These are phyloP conservation scores for Entomobrya multifasciata DNA, from an alignment of 2,888 invertebrate genomes.

Conservation along the genomic window DNA sequence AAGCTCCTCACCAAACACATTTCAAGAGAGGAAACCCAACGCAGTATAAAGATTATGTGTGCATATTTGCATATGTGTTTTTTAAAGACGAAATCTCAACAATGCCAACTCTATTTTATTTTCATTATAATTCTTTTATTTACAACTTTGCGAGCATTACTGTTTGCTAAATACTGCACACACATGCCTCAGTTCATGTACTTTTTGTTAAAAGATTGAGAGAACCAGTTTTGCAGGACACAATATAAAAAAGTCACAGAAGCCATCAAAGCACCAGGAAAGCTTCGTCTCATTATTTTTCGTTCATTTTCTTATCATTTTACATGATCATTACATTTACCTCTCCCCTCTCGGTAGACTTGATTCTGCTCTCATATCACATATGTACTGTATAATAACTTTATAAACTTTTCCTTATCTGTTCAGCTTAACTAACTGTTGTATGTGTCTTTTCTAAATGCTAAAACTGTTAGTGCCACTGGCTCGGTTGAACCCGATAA, in stretches of 20 bases:
- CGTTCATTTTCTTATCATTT: slow-evolving; percentile 16
- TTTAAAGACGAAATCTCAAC: slow-evolving; percentile 14
- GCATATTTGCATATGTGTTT: no score
- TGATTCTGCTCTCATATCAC: background rate
- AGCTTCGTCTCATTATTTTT: background rate
- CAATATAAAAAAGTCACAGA: slow-evolving; percentile 58
- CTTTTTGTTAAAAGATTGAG: background rate
- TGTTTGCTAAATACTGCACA: no score
- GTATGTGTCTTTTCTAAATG: background rate
- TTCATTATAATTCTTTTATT: background rate
- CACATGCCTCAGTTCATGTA: background rate
- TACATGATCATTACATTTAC: background rate
- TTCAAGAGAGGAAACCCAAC: no score
- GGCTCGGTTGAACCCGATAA: no score
- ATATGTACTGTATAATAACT: background rate
- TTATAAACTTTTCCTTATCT: slow-evolving; percentile 29
- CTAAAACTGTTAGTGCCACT: slow-evolving; percentile 10
- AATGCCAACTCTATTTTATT: slow-evolving; percentile 32
- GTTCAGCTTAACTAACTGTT: slow-evolving; percentile 28
- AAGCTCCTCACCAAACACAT: no score
- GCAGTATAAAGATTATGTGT: no score
- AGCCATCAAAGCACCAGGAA: slow-evolving; percentile 31
- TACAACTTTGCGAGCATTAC: slow-evolving; percentile 24
- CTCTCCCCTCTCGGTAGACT: background rate
- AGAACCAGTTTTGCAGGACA: slow-evolving; percentile 73